A percentile compares a stretch with the other conserved stretches of the same genome.
Conservation (phyloP, 1,140 invertebrate species). For the Mycetomoellerius zeteki region DNA sequence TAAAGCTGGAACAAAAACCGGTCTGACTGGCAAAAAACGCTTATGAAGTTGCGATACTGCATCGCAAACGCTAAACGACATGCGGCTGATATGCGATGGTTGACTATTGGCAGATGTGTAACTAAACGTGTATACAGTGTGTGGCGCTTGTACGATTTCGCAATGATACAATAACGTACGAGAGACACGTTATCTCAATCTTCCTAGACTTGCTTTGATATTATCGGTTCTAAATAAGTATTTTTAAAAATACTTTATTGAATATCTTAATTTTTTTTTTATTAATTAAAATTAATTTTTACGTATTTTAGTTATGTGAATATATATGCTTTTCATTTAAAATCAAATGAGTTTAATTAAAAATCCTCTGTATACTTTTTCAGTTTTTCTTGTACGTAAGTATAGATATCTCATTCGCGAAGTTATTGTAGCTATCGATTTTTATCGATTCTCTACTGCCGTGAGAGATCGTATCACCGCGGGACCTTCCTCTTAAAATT, state of each 20-base stretch:
- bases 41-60: constrained; percentile 6
- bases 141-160: constrained; percentile 18
- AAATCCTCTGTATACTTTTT: not conserved
- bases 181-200: not conserved
- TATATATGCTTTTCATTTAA: not conserved
- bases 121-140: not conserved
- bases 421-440: constrained; percentile 19
- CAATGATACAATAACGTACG: constrained; percentile 14
- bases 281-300: not conserved
- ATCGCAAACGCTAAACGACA: constrained; percentile 32
- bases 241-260: not conserved
- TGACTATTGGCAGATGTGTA: constrained; percentile 39
- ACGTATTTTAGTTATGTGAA: not conserved
- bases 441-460: constrained; percentile 28
- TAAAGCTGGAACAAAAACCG: constrained; percentile 54
- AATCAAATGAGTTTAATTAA: constrained; percentile 7
- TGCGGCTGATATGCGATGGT: constrained; percentile 53
- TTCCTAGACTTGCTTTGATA: not conserved
- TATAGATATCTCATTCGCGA: too few relatives aligned
- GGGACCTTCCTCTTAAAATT: constrained; percentile 41
- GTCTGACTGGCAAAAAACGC: constrained; percentile 19
- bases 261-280: not conserved
- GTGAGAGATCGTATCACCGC: constrained; percentile 56
- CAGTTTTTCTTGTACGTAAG: not conserved
- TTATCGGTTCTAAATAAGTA: not conserved